Percentiles rank a stretch among this genome's conserved stretches.
These are phyloP conservation scores for Vultur gryphus DNA, from an alignment of 2,797 vertebrate genomes.

Conservation along the genomic window DNA sequence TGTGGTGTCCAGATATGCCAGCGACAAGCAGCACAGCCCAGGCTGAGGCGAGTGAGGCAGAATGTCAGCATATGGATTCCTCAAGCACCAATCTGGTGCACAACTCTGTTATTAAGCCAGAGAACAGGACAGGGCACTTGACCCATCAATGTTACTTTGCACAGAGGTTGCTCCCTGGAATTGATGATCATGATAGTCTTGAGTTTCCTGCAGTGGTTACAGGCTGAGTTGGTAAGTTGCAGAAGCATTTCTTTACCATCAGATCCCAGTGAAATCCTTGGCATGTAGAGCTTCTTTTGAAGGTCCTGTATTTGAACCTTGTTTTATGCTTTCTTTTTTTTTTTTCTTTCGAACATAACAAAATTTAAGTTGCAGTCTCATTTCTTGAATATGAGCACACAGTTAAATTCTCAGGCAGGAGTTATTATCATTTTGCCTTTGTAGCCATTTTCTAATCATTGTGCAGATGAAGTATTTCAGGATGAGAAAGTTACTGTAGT, in stretches of 20 bases:
- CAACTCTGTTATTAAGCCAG: constrained; percentile 12
- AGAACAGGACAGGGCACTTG: not conserved
- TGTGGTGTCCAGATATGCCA: constrained; percentile 10
- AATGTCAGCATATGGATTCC: constrained; percentile 50
- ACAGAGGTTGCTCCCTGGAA: not conserved
- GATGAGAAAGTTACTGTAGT: constrained; percentile 50
- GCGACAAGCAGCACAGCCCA: not conserved
- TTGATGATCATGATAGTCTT: not conserved
- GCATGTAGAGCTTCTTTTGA: not conserved
- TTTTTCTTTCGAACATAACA: not conserved
- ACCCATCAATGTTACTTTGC: not conserved
- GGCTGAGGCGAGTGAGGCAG: not conserved
- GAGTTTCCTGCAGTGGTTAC: not conserved
- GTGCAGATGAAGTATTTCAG: constrained; percentile 46
- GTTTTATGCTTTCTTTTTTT: not conserved
- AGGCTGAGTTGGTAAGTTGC: not conserved
- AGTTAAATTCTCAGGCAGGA: not conserved
- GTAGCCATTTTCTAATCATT: constrained; percentile 42
- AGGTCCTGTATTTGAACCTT: not conserved
- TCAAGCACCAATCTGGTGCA: constrained; percentile 44
- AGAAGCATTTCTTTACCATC: not conserved
- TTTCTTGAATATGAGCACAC: not conserved
- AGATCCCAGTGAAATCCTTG: not conserved
- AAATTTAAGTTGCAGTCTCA: not conserved
- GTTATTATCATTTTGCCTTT: constrained; percentile 43